Evolutionary conservation across 1,140 invertebrate genomes (phyloP).

Genomic region (Zaprionus gabonicus): DNA sequence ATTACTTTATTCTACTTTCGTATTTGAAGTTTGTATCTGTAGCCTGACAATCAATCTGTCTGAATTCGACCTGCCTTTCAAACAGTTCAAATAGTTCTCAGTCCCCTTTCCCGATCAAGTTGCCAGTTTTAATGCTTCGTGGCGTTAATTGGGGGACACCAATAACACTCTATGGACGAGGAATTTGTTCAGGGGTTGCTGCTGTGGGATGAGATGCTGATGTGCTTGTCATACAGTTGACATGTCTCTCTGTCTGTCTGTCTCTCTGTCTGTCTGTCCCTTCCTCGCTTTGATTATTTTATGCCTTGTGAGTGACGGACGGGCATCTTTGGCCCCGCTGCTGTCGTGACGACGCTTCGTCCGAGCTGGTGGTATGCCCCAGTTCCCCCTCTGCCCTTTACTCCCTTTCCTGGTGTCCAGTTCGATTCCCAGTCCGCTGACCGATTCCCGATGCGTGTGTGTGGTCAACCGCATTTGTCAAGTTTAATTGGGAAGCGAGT

Average conservation of each 20-base stretch:
- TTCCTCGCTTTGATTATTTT: slow-evolving; percentile 73
- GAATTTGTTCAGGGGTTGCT: slow-evolving; percentile 39
- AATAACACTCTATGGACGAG: slow-evolving; percentile 51
- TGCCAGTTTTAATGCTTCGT: slow-evolving; percentile 17
- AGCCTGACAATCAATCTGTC: too few species aligned
- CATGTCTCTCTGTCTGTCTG: slow-evolving; percentile 57
- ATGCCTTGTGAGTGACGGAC: slow-evolving; percentile 56
- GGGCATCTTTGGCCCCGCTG: slow-evolving; percentile 10
- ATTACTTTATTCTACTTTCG: too few species aligned
- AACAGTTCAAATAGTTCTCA: background rate
- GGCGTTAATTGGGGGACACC: slow-evolving; percentile 72
- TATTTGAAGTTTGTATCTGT: too few species aligned
- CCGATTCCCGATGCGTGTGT: slow-evolving; percentile 64
- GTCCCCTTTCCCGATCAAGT: background rate
- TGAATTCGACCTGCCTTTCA: background rate
- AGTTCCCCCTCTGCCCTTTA: too few species aligned
- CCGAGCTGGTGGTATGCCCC: background rate
- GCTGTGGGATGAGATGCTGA: slow-evolving; percentile 50
- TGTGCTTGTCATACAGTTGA: slow-evolving; percentile 81
- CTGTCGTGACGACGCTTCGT: background rate
- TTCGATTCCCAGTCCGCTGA: slow-evolving; percentile 40
- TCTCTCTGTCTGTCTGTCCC: background rate
- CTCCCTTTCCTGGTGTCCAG: background rate
- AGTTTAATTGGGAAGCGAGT: slow-evolving; percentile 81
- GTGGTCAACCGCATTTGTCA: slow-evolving; percentile 84